Conservation (phyloP, 2,888 invertebrate genomes). For the Dendrolimus houi region DNA sequence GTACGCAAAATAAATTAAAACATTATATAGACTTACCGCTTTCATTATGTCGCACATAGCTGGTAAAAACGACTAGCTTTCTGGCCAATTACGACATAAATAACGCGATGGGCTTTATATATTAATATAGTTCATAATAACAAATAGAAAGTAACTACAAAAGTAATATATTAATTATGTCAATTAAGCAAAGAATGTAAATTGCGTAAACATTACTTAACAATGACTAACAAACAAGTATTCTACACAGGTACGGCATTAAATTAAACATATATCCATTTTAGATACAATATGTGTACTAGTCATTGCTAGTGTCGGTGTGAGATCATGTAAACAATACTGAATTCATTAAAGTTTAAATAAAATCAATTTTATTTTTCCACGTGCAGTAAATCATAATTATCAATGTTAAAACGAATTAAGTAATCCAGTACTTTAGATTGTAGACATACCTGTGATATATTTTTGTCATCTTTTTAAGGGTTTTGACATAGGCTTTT, state of each 20-base stretch:
- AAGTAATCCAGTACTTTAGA: no score
- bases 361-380: not conserved
- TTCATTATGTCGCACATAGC: conserved; percentile 19
- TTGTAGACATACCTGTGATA: no score
- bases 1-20: no score
- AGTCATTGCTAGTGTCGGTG: not conserved
- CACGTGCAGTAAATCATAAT: no score
- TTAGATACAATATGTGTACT: not conserved
- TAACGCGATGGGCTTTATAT: no score
- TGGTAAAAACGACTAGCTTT: no score
- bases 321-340: not conserved
- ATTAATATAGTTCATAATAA: no score
- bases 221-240: not conserved
- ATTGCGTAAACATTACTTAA: not conserved
- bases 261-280: not conserved
- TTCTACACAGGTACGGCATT: not conserved
- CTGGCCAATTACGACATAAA: no score
- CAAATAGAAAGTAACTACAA: no score
- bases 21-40: conserved; percentile 20
- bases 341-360: not conserved
- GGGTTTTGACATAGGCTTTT: no score
- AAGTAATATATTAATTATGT: not conserved
- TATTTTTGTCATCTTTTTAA: no score
- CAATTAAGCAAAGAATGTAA: not conserved
- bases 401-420: no score